These are phyloP conservation scores for Pardalotus punctatus DNA, from an alignment of 2,113 vertebrate genomes.

Conservation along the genomic window DNA sequence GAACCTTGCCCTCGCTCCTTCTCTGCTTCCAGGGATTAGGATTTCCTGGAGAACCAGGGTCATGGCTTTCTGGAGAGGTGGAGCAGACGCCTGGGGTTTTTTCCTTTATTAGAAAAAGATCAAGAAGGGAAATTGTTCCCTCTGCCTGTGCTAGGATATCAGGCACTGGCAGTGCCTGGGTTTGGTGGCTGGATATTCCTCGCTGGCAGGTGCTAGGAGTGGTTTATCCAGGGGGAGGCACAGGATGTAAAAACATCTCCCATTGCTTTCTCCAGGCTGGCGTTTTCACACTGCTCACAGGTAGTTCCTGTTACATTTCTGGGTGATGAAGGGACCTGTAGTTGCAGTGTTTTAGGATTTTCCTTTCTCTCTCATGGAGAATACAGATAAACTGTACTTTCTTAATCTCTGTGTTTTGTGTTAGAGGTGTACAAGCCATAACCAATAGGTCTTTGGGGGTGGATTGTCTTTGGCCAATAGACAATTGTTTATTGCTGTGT, in stretches of 20 bases:
- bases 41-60: not conserved
- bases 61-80: not conserved
- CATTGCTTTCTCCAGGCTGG: not conserved
- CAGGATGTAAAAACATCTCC: rapidly evolving
- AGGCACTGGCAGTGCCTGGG: not conserved
- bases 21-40: not conserved
- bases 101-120: not conserved
- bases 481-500: no score
- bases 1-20: not conserved
- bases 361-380: no score
- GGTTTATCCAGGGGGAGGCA: not conserved
- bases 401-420: no score
- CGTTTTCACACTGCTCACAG: not conserved
- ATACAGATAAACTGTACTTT: no score
- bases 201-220: not conserved
- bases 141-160: not conserved
- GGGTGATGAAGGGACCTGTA: not conserved
- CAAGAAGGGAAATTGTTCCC: not conserved
- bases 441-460: no score
- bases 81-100: not conserved
- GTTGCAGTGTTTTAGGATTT: no score
- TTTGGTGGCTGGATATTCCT: not conserved
- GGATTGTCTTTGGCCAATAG: no score
- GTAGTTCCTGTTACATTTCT: not conserved
- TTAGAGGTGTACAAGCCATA: no score